Conservation (phyloP, 2,113 vertebrate genomes). For the Nothocercus julius region DNA sequence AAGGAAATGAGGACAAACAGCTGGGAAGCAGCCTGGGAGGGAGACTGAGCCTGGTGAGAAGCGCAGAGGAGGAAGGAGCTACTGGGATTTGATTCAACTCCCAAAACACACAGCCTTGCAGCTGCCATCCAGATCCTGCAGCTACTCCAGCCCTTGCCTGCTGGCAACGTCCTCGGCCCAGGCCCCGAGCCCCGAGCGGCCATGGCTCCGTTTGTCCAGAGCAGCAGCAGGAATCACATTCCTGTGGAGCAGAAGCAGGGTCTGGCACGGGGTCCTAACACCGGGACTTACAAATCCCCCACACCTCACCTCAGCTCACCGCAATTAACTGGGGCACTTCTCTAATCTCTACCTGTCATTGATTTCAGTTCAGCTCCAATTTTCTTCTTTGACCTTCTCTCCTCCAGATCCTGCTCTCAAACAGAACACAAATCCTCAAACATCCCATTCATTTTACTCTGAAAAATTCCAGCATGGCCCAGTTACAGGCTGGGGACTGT, state of each 20-base stretch:
- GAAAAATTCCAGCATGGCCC: background rate
- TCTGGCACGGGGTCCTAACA: background rate
- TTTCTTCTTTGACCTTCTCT: slow-evolving; percentile 64
- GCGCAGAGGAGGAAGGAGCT: background rate
- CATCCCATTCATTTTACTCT: background rate
- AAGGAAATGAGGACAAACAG: background rate
- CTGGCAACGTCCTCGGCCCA: background rate
- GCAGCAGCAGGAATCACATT: background rate
- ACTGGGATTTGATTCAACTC: background rate
- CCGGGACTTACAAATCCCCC: background rate
- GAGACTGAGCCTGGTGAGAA: background rate
- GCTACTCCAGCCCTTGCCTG: background rate
- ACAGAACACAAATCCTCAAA: slow-evolving; percentile 44
- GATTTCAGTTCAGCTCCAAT: slow-evolving; percentile 64
- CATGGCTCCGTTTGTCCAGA: background rate
- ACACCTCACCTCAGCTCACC: background rate
- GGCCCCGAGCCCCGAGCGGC: background rate
- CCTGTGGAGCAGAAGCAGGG: accelerated
- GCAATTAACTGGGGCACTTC: slow-evolving; percentile 14
- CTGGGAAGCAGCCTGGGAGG: background rate
- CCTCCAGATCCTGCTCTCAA: background rate
- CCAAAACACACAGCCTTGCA: background rate
- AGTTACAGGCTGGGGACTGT: background rate
- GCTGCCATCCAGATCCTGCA: background rate
- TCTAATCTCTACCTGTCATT: slow-evolving; percentile 57